Base-by-base conservation (phyloP, 2,113 vertebrate genomes). In the Amblyopsis rosae region DNA sequence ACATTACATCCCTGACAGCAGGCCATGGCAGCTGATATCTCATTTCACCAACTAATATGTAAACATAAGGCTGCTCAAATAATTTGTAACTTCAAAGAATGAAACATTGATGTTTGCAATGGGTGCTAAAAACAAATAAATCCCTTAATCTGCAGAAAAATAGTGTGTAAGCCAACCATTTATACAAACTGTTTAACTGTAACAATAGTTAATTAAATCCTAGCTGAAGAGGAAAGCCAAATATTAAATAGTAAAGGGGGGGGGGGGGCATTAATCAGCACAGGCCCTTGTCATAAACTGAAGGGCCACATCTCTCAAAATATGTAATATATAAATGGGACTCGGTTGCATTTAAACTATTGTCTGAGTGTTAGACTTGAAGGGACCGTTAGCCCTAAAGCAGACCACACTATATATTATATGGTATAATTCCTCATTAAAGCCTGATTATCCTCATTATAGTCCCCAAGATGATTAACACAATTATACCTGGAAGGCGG, bases 191-290 rank as follows among this genome's bases (percentile, higher is more conserved):
- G 79, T 70, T 69, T 46, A 46, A 26, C 67, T 59, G 70, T 69
- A 77, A 77, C 71, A 70, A 55, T 16, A 0, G 26, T 61, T 60
- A 55, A 56, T 80, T 80, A 54, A 50, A 58, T 58, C 59, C 12
- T 26, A 55, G 62, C 32, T 77, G 71, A 26, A 26, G 73, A 67
- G 83, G 63, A 67, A 50, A 47, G 32, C 4, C 59, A 41, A 41
- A 41, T 41, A 41, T 26, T 26, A 26, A 26, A 26, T 26, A 26
- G 26, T 19, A 26, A 26, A 26, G 26, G 3, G 26, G 26, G 26
- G 26, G 26, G 59, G n/a, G n/a, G n/a, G n/a, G 69, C 70, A 62
- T 75, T 82, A 67, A 86, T 81, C 82, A 65, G 59, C 55, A 72
- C 73, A 48, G 53, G 63, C 70, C 59, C 54, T 19, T 45, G 62